Conservation (phyloP, 2,888 invertebrate genomes). For the Tetropium fuscum region DNA sequence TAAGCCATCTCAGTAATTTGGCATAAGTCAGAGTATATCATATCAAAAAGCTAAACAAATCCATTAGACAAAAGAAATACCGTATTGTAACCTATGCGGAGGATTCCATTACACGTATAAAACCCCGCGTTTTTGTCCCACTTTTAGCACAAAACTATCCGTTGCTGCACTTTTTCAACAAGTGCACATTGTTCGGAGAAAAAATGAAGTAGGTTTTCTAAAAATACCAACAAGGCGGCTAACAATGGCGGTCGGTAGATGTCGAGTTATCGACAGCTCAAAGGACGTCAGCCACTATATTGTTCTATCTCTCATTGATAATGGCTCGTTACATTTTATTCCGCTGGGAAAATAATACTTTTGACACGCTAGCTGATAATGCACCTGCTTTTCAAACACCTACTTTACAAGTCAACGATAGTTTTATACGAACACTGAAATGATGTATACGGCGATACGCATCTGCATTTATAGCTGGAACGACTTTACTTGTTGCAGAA, state of each 20-base stretch:
- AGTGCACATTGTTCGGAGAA: conserved; percentile 29
- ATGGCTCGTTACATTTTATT: conserved; percentile 54
- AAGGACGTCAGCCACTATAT: conserved; percentile 49
- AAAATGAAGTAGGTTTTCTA: conserved; percentile 47
- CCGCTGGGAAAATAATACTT: conserved; percentile 54
- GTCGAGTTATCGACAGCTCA: conserved; percentile 51
- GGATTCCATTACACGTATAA: no score
- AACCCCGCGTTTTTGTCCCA: no score
- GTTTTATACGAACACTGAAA: conserved; percentile 36
- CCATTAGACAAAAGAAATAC: no score
- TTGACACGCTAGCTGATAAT: conserved; percentile 54
- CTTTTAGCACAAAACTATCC: no score
- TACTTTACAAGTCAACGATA: conserved; percentile 41
- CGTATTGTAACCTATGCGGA: no score
- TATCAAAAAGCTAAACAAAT: no score
- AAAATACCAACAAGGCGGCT: conserved; percentile 47
- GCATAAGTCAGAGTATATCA: no score
- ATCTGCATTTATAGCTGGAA: conserved; percentile 10
- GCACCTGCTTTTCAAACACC: conserved; percentile 48
- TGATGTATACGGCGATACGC: conserved; percentile 23
- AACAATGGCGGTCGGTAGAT: conserved; percentile 49
- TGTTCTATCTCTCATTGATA: conserved; percentile 50
- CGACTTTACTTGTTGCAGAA: neutral
- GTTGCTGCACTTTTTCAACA: conserved; percentile 4
- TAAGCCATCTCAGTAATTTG: no score